phyloP scores from a whole-genome alignment of 2,797 vertebrate species.

The Loris lydekkerianus region DNA sequence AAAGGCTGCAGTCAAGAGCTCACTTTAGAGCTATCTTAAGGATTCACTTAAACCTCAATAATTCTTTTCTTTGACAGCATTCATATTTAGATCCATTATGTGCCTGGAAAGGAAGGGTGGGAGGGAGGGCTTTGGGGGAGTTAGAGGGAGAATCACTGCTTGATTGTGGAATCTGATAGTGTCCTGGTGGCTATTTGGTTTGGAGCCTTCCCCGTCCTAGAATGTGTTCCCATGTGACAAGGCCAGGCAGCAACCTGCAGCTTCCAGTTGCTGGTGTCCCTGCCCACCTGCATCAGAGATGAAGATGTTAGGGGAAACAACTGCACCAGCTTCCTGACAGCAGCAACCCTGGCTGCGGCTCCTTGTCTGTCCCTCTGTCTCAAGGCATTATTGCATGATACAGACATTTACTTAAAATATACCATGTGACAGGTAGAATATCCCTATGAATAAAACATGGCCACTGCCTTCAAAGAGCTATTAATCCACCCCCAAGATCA shows the following conservation, averaged over 20 bases:
- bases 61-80: conserved; percentile 88
- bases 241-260: not conserved
- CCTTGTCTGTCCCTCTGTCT: conserved; percentile 48
- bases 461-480: conserved; percentile 48
- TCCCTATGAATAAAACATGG: conserved; percentile 67
- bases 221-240: fast-evolving
- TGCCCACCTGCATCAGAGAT: not conserved
- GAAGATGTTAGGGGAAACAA: not conserved
- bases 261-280: fast-evolving
- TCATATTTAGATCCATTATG: conserved; percentile 89
- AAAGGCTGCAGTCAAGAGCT: conserved; percentile 90
- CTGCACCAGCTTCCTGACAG: not conserved
- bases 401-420: conserved; percentile 70
- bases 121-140: conserved; percentile 30
- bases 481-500: conserved; percentile 42
- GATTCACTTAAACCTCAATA: conserved; percentile 89
- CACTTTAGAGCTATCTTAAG: conserved; percentile 89
- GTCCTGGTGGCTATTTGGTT: not conserved
- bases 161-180: not conserved
- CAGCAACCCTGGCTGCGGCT: not conserved
- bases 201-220: not conserved
- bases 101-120: conserved; percentile 70
- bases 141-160: conserved; percentile 26
- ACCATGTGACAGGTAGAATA: conserved; percentile 59
- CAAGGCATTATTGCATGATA: conserved; percentile 52